These are phyloP conservation scores for Tragelaphus imberbis DNA, from an alignment of 2,113 vertebrate genomes.

Conservation along the genomic window DNA sequence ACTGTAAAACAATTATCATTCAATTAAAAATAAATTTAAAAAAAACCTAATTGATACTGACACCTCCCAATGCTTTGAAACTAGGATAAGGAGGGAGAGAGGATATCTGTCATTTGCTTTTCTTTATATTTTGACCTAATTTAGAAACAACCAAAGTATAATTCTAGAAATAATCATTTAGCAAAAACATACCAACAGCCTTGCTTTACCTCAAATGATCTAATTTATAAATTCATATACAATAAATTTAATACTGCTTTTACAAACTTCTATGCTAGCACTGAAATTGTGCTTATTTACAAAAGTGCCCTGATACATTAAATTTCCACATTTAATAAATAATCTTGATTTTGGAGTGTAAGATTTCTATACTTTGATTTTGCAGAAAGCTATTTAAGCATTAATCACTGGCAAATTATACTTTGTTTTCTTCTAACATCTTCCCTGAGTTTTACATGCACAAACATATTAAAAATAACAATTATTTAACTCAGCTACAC, in stretches of 20 bases:
- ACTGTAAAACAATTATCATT: neutral
- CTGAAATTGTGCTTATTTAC: neutral
- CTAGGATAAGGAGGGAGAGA: neutral
- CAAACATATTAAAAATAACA: neutral
- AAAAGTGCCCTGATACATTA: neutral
- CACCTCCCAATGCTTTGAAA: neutral
- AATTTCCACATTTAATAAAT: neutral
- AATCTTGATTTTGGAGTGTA: neutral
- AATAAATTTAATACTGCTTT: neutral
- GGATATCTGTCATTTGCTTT: neutral
- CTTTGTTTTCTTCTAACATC: neutral
- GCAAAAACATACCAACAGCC: neutral
- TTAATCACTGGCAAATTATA: neutral
- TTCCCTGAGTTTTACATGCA: neutral
- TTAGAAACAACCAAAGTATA: neutral
- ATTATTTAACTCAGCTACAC: neutral
- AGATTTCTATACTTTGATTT: neutral
- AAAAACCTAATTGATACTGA: neutral
- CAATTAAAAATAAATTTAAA: neutral
- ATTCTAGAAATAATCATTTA: constrained; percentile 10
- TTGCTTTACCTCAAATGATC: neutral
- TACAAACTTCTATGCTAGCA: neutral
- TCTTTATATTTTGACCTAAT: constrained; percentile 7
- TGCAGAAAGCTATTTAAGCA: neutral
- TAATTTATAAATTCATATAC: neutral